phyloP scores from a whole-genome alignment of 2,113 vertebrate genomes.

The Muntiacus muntjak region DNA sequence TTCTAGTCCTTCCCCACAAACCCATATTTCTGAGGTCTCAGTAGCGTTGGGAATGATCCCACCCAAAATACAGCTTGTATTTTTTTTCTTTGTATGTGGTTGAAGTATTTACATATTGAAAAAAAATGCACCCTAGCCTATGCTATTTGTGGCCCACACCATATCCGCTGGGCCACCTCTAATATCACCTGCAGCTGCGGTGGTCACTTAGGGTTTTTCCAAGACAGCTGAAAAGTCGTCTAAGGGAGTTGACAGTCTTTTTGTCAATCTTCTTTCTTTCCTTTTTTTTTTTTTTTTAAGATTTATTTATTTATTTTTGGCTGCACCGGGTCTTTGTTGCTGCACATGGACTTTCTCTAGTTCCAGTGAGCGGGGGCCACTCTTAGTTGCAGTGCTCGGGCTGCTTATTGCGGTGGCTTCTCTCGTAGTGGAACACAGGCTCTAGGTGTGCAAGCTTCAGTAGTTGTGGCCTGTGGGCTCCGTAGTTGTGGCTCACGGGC shows the following conservation, averaged over 20 bases:
- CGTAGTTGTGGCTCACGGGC: background rate
- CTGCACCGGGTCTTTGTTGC: background rate
- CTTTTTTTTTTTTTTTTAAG: background rate
- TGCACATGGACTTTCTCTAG: background rate
- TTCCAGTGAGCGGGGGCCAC: background rate
- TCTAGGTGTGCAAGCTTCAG: background rate
- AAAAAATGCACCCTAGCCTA: background rate
- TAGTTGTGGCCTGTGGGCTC: background rate
- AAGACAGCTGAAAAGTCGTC: background rate
- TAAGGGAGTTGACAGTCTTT: background rate
- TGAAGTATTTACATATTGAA: background rate
- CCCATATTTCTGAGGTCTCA: background rate
- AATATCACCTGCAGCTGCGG: background rate
- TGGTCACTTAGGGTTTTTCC: constrained; percentile 10
- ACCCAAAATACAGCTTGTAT: background rate
- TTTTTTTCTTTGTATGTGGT: background rate
- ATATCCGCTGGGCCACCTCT: background rate
- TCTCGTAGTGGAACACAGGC: background rate
- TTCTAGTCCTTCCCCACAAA: background rate
- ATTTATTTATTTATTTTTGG: background rate
- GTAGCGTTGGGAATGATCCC: background rate
- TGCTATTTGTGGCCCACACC: constrained; percentile 28
- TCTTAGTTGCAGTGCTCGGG: fast-evolving
- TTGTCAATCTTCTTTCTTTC: background rate
- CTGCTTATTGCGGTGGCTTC: background rate